Evolutionary conservation across 2,888 invertebrate species (phyloP).

Genomic region (Drosophila borealis): DNA sequence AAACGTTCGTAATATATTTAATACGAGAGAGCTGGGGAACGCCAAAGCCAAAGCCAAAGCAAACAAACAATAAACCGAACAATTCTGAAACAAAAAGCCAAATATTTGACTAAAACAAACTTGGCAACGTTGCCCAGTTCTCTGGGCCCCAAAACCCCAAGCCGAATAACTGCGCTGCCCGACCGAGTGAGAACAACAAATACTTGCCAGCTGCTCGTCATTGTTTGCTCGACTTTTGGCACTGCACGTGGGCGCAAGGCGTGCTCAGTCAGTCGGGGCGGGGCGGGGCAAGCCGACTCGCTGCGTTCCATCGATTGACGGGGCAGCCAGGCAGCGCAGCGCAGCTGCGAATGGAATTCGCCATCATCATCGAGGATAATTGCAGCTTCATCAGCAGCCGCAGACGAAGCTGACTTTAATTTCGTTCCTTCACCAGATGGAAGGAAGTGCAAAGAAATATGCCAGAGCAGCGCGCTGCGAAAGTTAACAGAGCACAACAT

Average conservation of each 20-base stretch:
- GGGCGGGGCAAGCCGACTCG: background rate
- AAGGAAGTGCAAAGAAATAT: slow-evolving; percentile 20
- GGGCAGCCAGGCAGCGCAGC: background rate
- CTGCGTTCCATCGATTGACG: slow-evolving; percentile 33
- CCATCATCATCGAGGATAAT: slow-evolving; percentile 75
- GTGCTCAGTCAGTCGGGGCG: background rate
- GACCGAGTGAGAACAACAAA: slow-evolving; percentile 72
- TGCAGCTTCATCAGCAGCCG: slow-evolving; percentile 58
- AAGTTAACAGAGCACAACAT: slow-evolving; percentile 11
- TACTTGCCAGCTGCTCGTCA: slow-evolving; percentile 76
- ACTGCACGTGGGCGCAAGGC: slow-evolving; percentile 54
- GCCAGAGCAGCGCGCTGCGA: slow-evolving; percentile 18
- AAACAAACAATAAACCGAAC: slow-evolving; percentile 50
- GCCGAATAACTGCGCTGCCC: slow-evolving; percentile 37
- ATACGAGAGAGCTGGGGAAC: slow-evolving; percentile 29
- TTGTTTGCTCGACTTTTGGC: slow-evolving; percentile 68
- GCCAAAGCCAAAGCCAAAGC: background rate
- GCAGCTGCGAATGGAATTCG: slow-evolving; percentile 76
- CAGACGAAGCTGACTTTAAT: slow-evolving; percentile 32
- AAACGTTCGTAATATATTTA: slow-evolving; percentile 53
- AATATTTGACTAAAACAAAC: slow-evolving; percentile 65
- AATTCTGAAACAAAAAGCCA: slow-evolving; percentile 60
- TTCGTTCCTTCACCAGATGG: slow-evolving; percentile 9
- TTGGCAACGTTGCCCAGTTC: slow-evolving; percentile 31
- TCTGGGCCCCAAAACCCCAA: slow-evolving; percentile 2